Percentiles rank a stretch among this genome's conserved stretches.
Conservation (phyloP, 1,140 invertebrate species). For the Neuroterus valhalla region DNA sequence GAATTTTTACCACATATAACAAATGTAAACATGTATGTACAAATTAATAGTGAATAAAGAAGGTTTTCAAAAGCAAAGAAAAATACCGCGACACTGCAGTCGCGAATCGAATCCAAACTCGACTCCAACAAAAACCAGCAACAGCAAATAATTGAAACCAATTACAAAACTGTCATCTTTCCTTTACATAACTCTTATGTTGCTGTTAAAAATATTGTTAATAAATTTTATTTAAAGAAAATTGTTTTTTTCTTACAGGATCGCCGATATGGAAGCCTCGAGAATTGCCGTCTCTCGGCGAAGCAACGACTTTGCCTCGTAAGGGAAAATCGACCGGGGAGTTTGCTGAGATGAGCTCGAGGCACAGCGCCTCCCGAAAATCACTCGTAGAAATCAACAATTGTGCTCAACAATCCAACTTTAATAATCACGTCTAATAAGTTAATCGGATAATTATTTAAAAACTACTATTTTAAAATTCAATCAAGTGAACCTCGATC, state of each 20-base stretch:
- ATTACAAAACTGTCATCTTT: too few relatives aligned
- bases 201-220: too few relatives aligned
- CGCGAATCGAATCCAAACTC: too few relatives aligned
- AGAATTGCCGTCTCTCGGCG: constrained; percentile 71
- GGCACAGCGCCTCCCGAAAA: constrained; percentile 73
- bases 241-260: constrained; percentile 58
- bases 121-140: too few relatives aligned
- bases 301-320: constrained; percentile 73
- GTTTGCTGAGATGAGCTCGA: constrained; percentile 71
- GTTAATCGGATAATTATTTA: constrained; percentile 55
- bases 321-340: constrained; percentile 73
- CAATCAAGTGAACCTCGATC: constrained; percentile 29
- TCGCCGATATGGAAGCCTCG: constrained; percentile 74
- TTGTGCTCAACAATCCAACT: constrained; percentile 73
- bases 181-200: too few relatives aligned
- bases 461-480: constrained; percentile 32
- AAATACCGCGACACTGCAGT: too few relatives aligned
- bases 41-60: too few relatives aligned
- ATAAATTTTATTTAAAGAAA: neutral
- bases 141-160: too few relatives aligned
- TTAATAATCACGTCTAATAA: constrained; percentile 73
- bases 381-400: constrained; percentile 75
- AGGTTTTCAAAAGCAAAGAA: too few relatives aligned
- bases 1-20: too few relatives aligned
- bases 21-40: too few relatives aligned